Evolutionary conservation across 1,140 invertebrate species (phyloP), one percentile per base, ranked within the genome.

Genomic region (Kradibia gibbosae): DNA sequence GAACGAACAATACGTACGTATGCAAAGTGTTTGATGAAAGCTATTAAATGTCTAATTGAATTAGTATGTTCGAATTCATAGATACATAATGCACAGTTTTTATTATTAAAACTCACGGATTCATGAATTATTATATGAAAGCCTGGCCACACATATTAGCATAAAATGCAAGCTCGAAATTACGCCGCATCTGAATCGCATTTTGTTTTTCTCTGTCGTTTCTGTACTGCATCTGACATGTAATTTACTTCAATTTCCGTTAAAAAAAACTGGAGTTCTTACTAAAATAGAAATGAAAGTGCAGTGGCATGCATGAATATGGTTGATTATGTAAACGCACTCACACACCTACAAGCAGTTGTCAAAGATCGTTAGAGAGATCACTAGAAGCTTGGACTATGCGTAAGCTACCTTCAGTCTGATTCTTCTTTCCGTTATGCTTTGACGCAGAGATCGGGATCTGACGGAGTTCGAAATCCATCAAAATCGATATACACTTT

Each of bases 211-310:
- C 39, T 50, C 25, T 22, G 4, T 39, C 22, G 13, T 39, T 36
- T 65, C 60, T 8, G 3, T 20, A 22, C 67, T 82, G 75, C 28
- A 42, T 60, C 72, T 82, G 81, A 78, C 75, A 53, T 78, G 76
- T 45, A 78, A 82, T 82, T 82, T 82, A 71, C 75, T 53, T 73
- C 45, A 76, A 82, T 78, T 78, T 78, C 53, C 75, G 57, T 36
- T 25, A 55, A 76, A 82, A 78, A 78, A 71, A 55, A 55, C 22
- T 17, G n/a, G 42, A 17, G 70, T 48, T 28, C 76, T 48, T 28
- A 34, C 45, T 65, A 20, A 50, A 48, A 28, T 45, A 72, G 42
- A 42, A 48, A 36, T 36, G 60, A 67, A 65, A 67, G 76, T 78
- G 76, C 45, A 67, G 53, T 17, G 57, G 34, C 73, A 39, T n/a